These are phyloP conservation scores for Passer montanus DNA, from an alignment of 2,113 vertebrate species.

Conservation along the genomic window DNA sequence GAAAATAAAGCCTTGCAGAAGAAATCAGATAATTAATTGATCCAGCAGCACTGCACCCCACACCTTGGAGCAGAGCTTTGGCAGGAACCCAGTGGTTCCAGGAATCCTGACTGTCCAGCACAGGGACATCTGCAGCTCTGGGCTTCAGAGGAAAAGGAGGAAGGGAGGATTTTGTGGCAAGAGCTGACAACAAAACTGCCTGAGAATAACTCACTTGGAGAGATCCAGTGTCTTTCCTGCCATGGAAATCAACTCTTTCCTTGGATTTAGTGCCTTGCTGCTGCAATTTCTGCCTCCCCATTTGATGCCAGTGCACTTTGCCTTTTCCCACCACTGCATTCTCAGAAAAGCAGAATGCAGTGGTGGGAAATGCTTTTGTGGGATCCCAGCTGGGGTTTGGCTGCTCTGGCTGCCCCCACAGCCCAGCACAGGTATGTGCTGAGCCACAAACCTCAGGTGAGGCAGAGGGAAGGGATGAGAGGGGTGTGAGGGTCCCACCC, in stretches of 20 bases:
- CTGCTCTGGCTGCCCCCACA: background rate
- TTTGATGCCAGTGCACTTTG: background rate
- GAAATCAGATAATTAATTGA: background rate
- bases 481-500: background rate
- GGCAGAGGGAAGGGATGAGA: background rate
- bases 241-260: background rate
- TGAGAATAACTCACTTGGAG: background rate
- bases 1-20: background rate
- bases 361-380: too few species aligned
- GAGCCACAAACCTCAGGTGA: background rate
- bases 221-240: background rate
- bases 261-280: background rate
- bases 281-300: background rate
- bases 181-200: background rate
- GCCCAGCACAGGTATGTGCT: background rate
- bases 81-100: background rate
- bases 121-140: background rate
- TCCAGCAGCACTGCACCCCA: background rate
- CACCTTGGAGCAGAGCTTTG: background rate
- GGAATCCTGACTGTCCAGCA: background rate
- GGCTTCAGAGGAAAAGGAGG: background rate
- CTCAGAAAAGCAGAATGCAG: too few species aligned
- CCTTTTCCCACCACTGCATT: background rate
- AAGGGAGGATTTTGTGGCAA: background rate
- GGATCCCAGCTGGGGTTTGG: background rate